Evolutionary conservation across 1,140 invertebrate genomes (phyloP), one percentile per base, ranked within the genome.

Genomic region (Drosophila subpulchrella): DNA sequence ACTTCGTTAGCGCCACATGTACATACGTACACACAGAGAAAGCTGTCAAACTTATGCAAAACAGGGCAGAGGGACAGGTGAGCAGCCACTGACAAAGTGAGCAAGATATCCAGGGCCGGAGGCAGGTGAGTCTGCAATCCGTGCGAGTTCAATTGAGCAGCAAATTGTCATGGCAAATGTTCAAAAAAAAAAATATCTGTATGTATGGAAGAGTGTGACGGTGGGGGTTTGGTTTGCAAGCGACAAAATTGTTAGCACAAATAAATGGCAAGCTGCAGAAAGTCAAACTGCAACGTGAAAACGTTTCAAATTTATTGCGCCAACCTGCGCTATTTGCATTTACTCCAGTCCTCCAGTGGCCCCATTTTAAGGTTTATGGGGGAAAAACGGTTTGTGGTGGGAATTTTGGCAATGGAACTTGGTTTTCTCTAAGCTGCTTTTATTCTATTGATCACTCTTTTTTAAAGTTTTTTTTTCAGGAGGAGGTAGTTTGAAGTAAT

Each of bases 31-130:
- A 32, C 32, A 32, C 6, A 58, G 53, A 65, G 56, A 53, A 50
- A 65, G 44, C 78, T 79, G 83, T 83, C 81, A 75, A 86, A 88
- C 79, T 88, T 86, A 86, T 88, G 83, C 83, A 86, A 88, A 86
- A 63, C 71, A 83, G 79, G 55, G 10, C 50, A 62, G 41, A 20
- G 53, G 51, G 56, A 51, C 61, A 68, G 67, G 39, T 77, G 63
- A 47, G 34, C 59, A 46, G 41, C 50, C 51, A 53, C 47, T 44
- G 58, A 56, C 65, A 56, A 67, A 58, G 61, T 63, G 71, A 57
- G 48, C 53, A 41, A 41, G 47, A 62, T 76, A 27, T 27, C 3
- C 27, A 36, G 32, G 30, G 24, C 17, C 17, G 34, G 34, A n/a
- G 32, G 32, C 46, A 42, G 66, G 51, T 42, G 34, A 47, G 54